These are phyloP conservation scores for Cyrtorhinus lividipennis DNA, from an alignment of 1,140 invertebrate genomes.

Conservation along the genomic window DNA sequence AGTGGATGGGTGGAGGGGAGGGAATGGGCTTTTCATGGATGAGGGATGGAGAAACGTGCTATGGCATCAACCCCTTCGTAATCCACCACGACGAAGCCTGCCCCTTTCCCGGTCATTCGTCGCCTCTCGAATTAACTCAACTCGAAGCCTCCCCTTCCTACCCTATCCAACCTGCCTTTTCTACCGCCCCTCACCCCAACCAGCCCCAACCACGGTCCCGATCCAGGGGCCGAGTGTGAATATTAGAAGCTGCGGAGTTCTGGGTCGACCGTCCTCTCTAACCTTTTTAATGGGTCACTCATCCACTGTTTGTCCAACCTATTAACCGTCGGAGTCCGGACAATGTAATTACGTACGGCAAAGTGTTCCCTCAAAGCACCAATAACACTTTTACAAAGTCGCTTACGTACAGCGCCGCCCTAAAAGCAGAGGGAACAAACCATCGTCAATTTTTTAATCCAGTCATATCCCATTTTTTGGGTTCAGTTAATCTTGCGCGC, in stretches of 20 bases:
- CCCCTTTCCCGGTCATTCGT: too few species aligned
- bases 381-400: background rate
- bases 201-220: too few species aligned
- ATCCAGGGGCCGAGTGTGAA: background rate
- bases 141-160: too few species aligned
- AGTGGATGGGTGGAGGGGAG: too few species aligned
- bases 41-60: background rate
- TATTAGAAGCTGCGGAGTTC: background rate
- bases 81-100: background rate
- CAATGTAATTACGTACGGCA: background rate
- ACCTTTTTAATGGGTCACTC: background rate
- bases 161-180: too few species aligned
- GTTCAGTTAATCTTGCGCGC: background rate
- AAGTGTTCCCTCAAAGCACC: background rate
- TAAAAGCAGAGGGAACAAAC: background rate
- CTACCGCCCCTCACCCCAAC: background rate
- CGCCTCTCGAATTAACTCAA: background rate
- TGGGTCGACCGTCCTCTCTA: background rate
- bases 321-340: background rate
- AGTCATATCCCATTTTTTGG: background rate
- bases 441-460: background rate
- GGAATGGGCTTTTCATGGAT: too few species aligned
- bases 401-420: background rate
- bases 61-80: background rate
- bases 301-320: background rate